Evolutionary conservation across 2,113 vertebrate genomes (phyloP), one percentile per base, ranked within the genome.

Genomic region (Opisthocomus hoazin): DNA sequence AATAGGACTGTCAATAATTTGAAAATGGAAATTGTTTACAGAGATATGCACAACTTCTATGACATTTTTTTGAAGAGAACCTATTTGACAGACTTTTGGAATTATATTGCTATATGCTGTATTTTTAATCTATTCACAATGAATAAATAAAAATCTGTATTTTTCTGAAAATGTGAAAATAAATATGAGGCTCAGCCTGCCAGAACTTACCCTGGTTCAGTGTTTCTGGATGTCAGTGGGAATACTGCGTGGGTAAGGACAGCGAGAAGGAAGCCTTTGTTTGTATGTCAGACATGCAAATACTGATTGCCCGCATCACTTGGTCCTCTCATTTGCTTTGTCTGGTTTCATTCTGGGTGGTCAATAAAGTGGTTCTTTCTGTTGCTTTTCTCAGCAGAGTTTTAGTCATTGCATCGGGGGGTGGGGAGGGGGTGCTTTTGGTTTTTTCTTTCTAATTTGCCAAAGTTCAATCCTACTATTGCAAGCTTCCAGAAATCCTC

Each of bases 61-160:
- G 43, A 69, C 29, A 34, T 82, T 85, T n/a, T 92, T 94, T 69
- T 69, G 54, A 91, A 94, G 73, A 91, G 18, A 90, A 71, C 77
- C 82, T 86, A 66, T 91, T 92, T 90, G 57, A 36, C 79, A 74
- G 61, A 87, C 54, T 74, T 90, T 18, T 63, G 20, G 81, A 94
- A 91, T 85, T 3, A 94, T 89, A 68, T 30, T 82, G 74, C 81
- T 80, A n/a, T 50, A 65, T 76, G 91, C 91, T 97, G 45, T 87
- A 85, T 94, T 95, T 96, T 94, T 87, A 83, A 96, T 91, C 91
- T 94, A 89, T 96, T 97, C 93, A 92, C 89, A 95, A 80, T 95
- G 94, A 96, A 96, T 96, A 93, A 96, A 90, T 86, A 91, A 92
- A 95, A 90, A 87, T 71, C 23, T 65, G 45, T 94, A 89, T 93